Percentiles rank a stretch among this genome's conserved stretches.
phyloP scores from a whole-genome alignment of 1,140 invertebrate species.

The Anagrus nilaparvatae region DNA sequence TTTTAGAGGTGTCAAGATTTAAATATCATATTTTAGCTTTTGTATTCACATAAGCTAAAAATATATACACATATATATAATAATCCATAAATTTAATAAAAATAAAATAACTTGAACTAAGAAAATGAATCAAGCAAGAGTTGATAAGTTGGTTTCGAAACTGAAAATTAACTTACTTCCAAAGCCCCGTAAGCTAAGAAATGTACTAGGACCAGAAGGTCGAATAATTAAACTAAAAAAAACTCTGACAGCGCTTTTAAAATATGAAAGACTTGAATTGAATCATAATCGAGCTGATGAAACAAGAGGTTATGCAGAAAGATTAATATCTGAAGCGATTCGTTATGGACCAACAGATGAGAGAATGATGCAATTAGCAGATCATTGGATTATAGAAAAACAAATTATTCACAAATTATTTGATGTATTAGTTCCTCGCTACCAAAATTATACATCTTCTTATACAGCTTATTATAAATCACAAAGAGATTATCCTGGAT shows the following conservation, averaged over 20 bases:
- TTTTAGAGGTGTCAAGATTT: conserved; percentile 1
- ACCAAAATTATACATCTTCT: conserved; percentile 54
- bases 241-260: conserved; percentile 74
- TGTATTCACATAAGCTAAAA: no score
- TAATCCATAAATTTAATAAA: not conserved
- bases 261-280: conserved; percentile 82
- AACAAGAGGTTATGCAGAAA: conserved; percentile 78
- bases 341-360: conserved; percentile 73
- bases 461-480: conserved; percentile 66
- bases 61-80: not conserved
- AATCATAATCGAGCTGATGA: conserved; percentile 68
- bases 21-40: not conserved
- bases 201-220: conserved; percentile 60
- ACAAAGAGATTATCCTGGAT: conserved; percentile 50
- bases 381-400: conserved; percentile 83
- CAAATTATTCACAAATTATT: conserved; percentile 86
- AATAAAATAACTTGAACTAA: conserved; percentile 13
- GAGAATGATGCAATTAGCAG: conserved; percentile 80
- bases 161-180: conserved; percentile 54
- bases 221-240: conserved; percentile 65
- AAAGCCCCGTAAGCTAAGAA: conserved; percentile 51
- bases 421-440: conserved; percentile 81
- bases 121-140: conserved; percentile 72
- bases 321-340: conserved; percentile 77
- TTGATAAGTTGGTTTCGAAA: conserved; percentile 61